Conservation (phyloP, 2,113 vertebrate species). For the Oophaga pumilio region DNA sequence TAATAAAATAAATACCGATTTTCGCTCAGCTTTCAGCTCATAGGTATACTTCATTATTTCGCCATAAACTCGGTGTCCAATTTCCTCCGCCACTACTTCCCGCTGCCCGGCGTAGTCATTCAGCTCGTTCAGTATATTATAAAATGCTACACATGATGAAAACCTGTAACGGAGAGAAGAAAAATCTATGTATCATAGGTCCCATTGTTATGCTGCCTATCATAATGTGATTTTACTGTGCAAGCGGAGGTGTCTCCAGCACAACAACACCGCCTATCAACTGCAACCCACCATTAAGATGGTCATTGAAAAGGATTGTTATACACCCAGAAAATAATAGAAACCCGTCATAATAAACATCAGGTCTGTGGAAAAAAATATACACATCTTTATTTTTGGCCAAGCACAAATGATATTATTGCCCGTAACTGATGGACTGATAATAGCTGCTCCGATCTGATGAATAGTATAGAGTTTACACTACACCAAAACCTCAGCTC, state of each 20-base stretch:
- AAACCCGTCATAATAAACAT: too few species aligned
- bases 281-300: too few species aligned
- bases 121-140: conserved; percentile 92
- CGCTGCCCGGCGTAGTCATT: conserved; percentile 97
- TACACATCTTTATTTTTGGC: too few species aligned
- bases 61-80: conserved; percentile 91
- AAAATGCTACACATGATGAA: conserved; percentile 92
- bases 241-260: background rate
- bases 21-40: conserved; percentile 92
- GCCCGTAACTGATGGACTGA: too few species aligned
- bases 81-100: conserved; percentile 97
- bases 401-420: too few species aligned
- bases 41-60: conserved; percentile 95
- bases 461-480: too few species aligned
- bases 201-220: background rate
- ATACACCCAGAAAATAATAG: background rate
- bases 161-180: conserved; percentile 78
- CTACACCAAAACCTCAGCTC: too few species aligned
- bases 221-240: background rate
- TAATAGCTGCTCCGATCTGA: too few species aligned
- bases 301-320: too few species aligned
- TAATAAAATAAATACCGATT: conserved; percentile 82
- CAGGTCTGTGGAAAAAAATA: too few species aligned
- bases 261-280: background rate
- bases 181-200: background rate